Evolutionary conservation across 1,140 invertebrate species (phyloP), one percentile per base, ranked within the genome.

Genomic region (Plodia interpunctella): DNA sequence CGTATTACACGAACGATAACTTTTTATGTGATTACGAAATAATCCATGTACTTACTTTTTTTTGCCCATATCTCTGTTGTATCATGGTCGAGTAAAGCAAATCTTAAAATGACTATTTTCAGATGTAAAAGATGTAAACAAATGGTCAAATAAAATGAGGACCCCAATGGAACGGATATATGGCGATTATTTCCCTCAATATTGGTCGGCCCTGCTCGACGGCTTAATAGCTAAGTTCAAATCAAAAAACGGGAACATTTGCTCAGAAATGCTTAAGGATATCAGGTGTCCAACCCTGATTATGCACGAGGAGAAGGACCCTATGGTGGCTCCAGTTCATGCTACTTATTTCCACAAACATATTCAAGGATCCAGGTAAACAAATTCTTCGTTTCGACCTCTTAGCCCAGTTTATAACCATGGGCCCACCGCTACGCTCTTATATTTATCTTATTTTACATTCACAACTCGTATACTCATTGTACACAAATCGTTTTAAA

Each of bases 301-400:
- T 63, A 67, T 97, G 25, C 95, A 97, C 77, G 97, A 96, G 0
- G 90, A 92, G 50, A 95, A 96, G 77, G 96, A 98, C 90, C 90
- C 93, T 0, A 87, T 96, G 80, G 93, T 97, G n/a, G 90, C 93
- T 0, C 70, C 82, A 18, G 92, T 94, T 59, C 97, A 98, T 90
- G 91, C 94, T 0, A 85, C 91, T 5, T 94, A 94, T 83, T 79
- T 97, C n/a, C 87, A 92, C 38, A 87, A 92, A 18, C 86, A 95
- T 69, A 95, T 97, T 56, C 83, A 83, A 63, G 87, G 91, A 64
- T 92, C 93, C 9, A 92, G 88, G 94, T 95, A 90, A 87, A 78
- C 4, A 1, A 32, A n/a, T n/a, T n/a, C n/a, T n/a, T n/a, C n/a
- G n/a, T n/a, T n/a, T n/a, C n/a, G n/a, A n/a, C n/a, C n/a, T n/a